Conservation (phyloP, 2,888 invertebrate species). For the Meiosimyza platycephala region DNA sequence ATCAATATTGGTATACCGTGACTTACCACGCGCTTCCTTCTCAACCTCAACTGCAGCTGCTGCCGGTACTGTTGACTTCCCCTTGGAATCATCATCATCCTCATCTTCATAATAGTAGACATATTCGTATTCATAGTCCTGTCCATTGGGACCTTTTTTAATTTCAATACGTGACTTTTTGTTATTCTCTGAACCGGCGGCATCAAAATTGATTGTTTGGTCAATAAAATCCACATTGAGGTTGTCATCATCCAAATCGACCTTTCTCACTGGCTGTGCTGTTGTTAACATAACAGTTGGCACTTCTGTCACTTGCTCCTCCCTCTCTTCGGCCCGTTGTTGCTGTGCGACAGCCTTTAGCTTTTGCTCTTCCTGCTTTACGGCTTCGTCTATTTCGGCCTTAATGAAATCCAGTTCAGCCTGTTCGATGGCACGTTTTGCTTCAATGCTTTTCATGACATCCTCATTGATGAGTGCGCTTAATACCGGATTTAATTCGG, state of each 20-base stretch:
- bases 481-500: constrained; percentile 66
- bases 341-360: constrained; percentile 25
- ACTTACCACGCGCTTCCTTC: constrained; percentile 69
- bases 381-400: constrained; percentile 53
- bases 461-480: constrained; percentile 69
- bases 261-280: constrained; percentile 46
- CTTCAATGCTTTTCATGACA: constrained; percentile 70
- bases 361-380: constrained; percentile 38
- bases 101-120: constrained; percentile 91
- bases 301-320: constrained; percentile 47
- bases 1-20: constrained; percentile 66
- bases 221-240: constrained; percentile 63
- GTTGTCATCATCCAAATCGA: constrained; percentile 49
- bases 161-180: constrained; percentile 82
- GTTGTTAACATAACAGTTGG: constrained; percentile 55
- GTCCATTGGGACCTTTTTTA: constrained; percentile 89
- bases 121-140: constrained; percentile 92
- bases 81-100: constrained; percentile 62
- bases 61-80: constrained; percentile 63
- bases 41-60: constrained; percentile 47
- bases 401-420: constrained; percentile 57
- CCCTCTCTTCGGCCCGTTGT: constrained; percentile 8
- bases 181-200: constrained; percentile 76
- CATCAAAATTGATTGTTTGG: constrained; percentile 71
- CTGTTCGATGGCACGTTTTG: constrained; percentile 64